Evolutionary conservation across 2,113 vertebrate species (phyloP).

Genomic region (Lethenteron camtschaticum): DNA sequence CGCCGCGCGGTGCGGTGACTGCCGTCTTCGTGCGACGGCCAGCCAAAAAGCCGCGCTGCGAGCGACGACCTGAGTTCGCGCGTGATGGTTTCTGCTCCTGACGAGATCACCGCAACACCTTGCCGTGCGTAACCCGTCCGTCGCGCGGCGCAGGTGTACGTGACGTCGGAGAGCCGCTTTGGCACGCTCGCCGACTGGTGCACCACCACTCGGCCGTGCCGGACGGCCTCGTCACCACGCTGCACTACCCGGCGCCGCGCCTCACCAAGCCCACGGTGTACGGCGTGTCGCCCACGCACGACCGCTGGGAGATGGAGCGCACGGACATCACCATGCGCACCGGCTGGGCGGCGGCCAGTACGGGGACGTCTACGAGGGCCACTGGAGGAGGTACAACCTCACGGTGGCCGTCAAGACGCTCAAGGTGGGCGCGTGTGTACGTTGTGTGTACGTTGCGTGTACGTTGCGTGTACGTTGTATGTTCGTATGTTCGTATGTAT

Average conservation of each 20-base stretch:
- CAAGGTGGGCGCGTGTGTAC: conserved; percentile 31
- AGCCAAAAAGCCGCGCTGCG: no score
- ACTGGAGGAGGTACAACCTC: conserved; percentile 96
- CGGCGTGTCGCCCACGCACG: conserved; percentile 89
- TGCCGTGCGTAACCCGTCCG: no score
- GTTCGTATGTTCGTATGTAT: not conserved
- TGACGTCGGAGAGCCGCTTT: conserved; percentile 88
- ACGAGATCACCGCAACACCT: no score
- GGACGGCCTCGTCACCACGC: conserved; percentile 81
- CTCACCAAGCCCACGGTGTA: conserved; percentile 98
- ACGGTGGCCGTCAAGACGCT: conserved; percentile 91
- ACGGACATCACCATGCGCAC: conserved; percentile 99
- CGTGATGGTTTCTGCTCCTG: no score
- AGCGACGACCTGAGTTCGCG: no score
- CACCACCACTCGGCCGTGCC: conserved; percentile 96
- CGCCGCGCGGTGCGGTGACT: no score
- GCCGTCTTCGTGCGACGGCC: no score
- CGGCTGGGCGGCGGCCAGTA: conserved; percentile 94
- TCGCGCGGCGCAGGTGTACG: conserved; percentile 42
- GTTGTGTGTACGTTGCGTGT: not conserved
- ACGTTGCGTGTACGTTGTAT: no score
- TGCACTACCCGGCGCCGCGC: conserved; percentile 94
- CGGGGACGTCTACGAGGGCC: conserved; percentile 84
- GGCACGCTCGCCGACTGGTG: conserved; percentile 81
- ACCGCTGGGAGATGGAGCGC: conserved; percentile 99